phyloP scores from a whole-genome alignment of 30 jellyfish, hydroid and myxozoan species.

The Aurelia sp. region DNA sequence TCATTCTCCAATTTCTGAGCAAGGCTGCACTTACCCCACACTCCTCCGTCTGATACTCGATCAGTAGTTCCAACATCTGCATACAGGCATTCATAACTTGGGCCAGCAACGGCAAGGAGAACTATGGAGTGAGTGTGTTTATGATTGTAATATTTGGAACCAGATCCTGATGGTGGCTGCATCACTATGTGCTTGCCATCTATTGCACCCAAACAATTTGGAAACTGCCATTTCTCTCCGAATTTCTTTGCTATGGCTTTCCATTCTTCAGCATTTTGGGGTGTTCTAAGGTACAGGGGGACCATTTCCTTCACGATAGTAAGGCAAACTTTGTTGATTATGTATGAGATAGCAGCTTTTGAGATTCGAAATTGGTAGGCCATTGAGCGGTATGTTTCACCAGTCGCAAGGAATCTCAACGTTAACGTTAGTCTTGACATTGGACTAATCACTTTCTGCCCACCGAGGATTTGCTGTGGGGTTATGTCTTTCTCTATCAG shows the following conservation, averaged over 20 bases:
- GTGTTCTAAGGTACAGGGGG: too few species aligned
- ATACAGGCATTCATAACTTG: too few species aligned
- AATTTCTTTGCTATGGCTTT: not conserved
- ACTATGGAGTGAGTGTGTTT: too few species aligned
- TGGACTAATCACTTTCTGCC: slow-evolving; percentile 20
- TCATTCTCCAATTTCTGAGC: slow-evolving; percentile 4
- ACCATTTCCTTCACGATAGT: slow-evolving; percentile 6
- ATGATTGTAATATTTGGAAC: too few species aligned
- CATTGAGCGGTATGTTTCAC: slow-evolving; percentile 44
- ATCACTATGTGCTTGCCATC: slow-evolving; percentile 26
- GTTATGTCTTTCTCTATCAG: slow-evolving; percentile 30
- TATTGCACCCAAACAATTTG: slow-evolving; percentile 30
- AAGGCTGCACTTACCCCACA: not conserved
- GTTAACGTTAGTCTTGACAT: slow-evolving; percentile 28
- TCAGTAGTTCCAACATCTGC: too few species aligned
- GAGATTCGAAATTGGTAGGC: slow-evolving; percentile 39
- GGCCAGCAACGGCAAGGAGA: too few species aligned
- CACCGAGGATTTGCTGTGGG: slow-evolving; percentile 42
- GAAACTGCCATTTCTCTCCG: slow-evolving; percentile 20
- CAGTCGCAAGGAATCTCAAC: slow-evolving; percentile 46
- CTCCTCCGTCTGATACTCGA: too few species aligned
- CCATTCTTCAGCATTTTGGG: too few species aligned
- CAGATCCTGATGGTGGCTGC: not conserved
- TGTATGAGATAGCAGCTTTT: slow-evolving; percentile 45
- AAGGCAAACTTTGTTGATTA: slow-evolving; percentile 40